A percentile compares a stretch with the other conserved stretches of the same genome.
These are phyloP conservation scores for Zosterops hypoxanthus DNA, from an alignment of 2,113 vertebrate genomes.

Conservation along the genomic window DNA sequence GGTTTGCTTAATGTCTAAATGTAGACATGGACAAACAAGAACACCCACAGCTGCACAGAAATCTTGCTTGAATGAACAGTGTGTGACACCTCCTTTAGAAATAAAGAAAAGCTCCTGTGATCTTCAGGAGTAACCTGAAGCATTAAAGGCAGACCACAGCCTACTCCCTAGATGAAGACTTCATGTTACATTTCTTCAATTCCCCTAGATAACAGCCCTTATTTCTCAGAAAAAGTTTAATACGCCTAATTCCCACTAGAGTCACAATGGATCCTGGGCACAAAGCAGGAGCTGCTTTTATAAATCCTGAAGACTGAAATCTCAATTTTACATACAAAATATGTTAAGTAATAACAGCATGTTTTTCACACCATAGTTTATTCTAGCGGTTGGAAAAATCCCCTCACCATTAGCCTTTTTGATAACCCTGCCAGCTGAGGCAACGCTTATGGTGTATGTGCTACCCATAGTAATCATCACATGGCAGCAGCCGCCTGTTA, in stretches of 20 bases:
- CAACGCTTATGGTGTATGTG: rapidly evolving
- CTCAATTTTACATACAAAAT: background rate
- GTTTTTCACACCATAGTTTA: background rate
- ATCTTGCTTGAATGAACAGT: background rate
- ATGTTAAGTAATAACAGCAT: background rate
- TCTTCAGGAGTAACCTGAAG: background rate
- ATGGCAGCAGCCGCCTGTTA: rapidly evolving
- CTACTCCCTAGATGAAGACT: background rate
- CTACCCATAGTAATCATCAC: background rate
- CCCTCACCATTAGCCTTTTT: background rate
- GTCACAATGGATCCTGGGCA: background rate
- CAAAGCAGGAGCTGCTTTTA: background rate
- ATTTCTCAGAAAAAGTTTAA: background rate
- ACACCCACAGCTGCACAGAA: background rate
- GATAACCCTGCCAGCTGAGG: background rate
- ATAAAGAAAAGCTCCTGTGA: background rate
- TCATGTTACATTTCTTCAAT: background rate
- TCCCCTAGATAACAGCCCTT: background rate
- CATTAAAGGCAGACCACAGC: background rate
- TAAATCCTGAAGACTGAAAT: background rate
- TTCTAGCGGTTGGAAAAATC: background rate
- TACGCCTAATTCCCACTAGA: background rate
- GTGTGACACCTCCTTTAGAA: background rate
- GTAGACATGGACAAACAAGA: background rate
- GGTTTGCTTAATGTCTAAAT: background rate